A percentile compares a stretch with the other conserved stretches of the same genome.
Evolutionary conservation across 2,113 vertebrate species (phyloP).

Genomic region (Oophaga pumilio): DNA sequence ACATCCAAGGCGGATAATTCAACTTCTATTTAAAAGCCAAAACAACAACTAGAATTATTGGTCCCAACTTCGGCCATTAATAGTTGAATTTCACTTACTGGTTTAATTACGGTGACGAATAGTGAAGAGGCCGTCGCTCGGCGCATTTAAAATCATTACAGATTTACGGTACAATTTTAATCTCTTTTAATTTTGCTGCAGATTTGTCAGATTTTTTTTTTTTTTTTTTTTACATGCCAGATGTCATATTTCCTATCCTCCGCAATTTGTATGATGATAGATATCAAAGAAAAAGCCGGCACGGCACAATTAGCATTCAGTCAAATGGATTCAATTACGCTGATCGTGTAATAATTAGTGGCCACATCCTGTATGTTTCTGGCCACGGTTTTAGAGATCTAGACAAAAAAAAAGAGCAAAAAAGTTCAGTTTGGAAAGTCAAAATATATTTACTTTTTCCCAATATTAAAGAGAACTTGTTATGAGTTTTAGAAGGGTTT

Average conservation of each 20-base stretch:
- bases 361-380: not conserved
- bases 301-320: not conserved
- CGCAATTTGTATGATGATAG: conserved; percentile 34
- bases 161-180: conserved; percentile 40
- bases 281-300: conserved; percentile 7
- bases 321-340: conserved; percentile 16
- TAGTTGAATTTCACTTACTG: conserved; percentile 15
- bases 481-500: no score
- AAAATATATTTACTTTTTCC: not conserved
- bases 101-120: conserved; percentile 35
- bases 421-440: not conserved
- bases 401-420: not conserved
- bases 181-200: conserved; percentile 27
- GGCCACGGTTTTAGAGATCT: no score
- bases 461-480: no score
- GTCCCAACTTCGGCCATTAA: conserved; percentile 12
- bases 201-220: conserved; percentile 33
- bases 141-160: conserved; percentile 24
- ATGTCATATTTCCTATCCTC: conserved; percentile 26
- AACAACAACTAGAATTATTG: conserved; percentile 59
- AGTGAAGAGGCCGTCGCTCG: not conserved
- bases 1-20: conserved; percentile 70
- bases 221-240: conserved; percentile 12
- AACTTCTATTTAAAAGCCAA: conserved; percentile 62
- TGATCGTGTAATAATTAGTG: not conserved